Conservation (phyloP, 2,113 vertebrate species). For the Peromyscus polionotus region DNA sequence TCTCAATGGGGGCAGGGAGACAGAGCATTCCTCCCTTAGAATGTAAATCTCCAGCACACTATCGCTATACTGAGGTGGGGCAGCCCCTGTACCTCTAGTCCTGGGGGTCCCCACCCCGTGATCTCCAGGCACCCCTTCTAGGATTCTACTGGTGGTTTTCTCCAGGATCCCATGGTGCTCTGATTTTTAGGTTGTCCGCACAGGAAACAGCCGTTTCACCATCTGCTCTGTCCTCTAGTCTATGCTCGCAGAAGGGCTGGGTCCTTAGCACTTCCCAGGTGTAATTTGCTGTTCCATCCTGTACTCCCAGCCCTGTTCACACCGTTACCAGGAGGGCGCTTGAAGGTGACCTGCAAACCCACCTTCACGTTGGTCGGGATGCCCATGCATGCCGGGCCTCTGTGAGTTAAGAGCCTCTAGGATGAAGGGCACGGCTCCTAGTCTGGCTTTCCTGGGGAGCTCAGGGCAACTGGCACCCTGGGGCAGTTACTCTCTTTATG, state of each 20-base stretch:
- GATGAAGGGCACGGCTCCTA: background rate
- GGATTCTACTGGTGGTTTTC: too few species aligned
- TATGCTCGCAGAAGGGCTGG: too few species aligned
- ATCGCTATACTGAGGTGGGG: background rate
- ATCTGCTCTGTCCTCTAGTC: background rate
- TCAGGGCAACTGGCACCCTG: background rate
- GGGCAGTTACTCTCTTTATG: too few species aligned
- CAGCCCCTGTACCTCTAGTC: background rate
- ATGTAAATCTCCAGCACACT: too few species aligned
- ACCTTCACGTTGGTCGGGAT: accelerated
- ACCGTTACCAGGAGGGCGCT: background rate
- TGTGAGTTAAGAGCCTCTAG: background rate
- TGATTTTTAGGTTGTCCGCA: background rate
- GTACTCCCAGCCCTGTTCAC: background rate
- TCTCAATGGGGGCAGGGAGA: background rate
- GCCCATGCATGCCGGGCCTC: background rate
- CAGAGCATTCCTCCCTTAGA: background rate
- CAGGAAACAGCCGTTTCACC: too few species aligned
- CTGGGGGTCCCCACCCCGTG: too few species aligned
- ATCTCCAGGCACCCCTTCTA: background rate
- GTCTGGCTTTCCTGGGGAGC: background rate
- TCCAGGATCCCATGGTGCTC: background rate
- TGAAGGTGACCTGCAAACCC: background rate
- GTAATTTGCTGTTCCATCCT: background rate
- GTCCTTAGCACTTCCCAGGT: background rate